Base-by-base conservation (phyloP, 37 sponge, comb jelly and placozoan species). In the Corticium candelabrum region DNA sequence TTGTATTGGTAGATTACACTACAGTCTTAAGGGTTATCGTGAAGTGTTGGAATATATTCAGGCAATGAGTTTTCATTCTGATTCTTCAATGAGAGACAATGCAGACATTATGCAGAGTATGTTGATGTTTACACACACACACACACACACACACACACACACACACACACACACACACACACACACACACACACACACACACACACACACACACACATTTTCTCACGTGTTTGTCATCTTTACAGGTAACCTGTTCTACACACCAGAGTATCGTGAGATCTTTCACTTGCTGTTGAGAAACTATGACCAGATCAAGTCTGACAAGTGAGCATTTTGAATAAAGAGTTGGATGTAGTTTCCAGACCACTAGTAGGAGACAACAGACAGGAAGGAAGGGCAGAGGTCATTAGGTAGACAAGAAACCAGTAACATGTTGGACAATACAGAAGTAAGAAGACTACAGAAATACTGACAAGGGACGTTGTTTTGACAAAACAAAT, bases 231-330 rank as follows among this genome's bases (percentile, higher is more conserved):
- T 50, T 35, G 11, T 67, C 5, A n/a, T 11, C 30, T 35, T 39
- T 35, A 4, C 29, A 76, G 77, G 68, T 68, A 96, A 96, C 76
- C 74, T 92, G 37, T 83, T 96, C 76, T 96, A 96, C 86, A 91
- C 83, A 36, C 86, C 90, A 5, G 96, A 96, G 74, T 96, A 90
- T 71, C 74, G 96, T 15, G 96, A 96, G 38, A 35, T 92, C 4
- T 90, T 92, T 39, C 81, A 90, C 38, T 83, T 86, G n/a, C 81
- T 96, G 3, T 69, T 92, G 37, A 73, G 86, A 5, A 85, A 85
- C 77, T 90, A 43, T 76, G 69, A 81, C 29, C n/a, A 27, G 40
- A n/a, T 70, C 68, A 0, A 76, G 27, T 40, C 77, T 11, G 67
- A 76, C 77, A 67, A 76, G 77, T 40, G 30, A 76, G 41, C 11